Evolutionary conservation across 2,888 invertebrate species (phyloP).

Genomic region (Sinhomidia bicolor): DNA sequence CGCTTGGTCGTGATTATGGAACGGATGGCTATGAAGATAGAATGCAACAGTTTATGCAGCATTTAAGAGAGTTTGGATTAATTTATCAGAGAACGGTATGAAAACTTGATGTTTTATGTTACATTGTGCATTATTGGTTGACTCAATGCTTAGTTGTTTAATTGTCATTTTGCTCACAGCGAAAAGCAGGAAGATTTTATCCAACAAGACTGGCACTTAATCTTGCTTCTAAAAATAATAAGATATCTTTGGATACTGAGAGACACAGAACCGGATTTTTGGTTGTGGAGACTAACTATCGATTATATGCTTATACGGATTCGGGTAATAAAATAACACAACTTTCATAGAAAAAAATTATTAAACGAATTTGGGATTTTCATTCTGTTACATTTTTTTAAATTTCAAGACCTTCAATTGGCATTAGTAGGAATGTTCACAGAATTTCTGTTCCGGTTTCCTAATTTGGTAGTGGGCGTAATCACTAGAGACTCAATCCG

Average conservation of each 20-base stretch:
- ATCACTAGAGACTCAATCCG: constrained; percentile 97
- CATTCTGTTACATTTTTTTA: background rate
- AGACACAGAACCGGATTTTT: constrained; percentile 87
- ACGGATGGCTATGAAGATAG: constrained; percentile 96
- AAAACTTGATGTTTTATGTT: no score
- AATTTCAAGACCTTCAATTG: constrained; percentile 76
- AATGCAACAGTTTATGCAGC: constrained; percentile 94
- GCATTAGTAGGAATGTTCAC: constrained; percentile 80
- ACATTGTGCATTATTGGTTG: no score
- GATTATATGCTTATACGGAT: constrained; percentile 98
- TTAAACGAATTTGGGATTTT: background rate
- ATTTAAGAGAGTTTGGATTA: constrained; percentile 97
- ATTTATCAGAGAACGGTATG: constrained; percentile 96
- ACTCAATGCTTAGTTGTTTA: background rate
- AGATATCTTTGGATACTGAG: constrained; percentile 81
- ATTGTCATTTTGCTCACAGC: constrained; percentile 82
- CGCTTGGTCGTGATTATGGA: constrained; percentile 97
- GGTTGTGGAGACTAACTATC: constrained; percentile 97
- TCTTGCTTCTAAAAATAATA: constrained; percentile 86
- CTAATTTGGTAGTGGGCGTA: constrained; percentile 96
- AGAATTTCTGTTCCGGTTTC: constrained; percentile 87
- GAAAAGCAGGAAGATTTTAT: constrained; percentile 96
- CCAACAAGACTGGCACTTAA: constrained; percentile 96
- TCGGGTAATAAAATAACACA: constrained; percentile 82
- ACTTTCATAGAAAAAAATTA: no score